phyloP scores from a whole-genome alignment of 2,888 invertebrate species.

The Latrodectus elegans region DNA sequence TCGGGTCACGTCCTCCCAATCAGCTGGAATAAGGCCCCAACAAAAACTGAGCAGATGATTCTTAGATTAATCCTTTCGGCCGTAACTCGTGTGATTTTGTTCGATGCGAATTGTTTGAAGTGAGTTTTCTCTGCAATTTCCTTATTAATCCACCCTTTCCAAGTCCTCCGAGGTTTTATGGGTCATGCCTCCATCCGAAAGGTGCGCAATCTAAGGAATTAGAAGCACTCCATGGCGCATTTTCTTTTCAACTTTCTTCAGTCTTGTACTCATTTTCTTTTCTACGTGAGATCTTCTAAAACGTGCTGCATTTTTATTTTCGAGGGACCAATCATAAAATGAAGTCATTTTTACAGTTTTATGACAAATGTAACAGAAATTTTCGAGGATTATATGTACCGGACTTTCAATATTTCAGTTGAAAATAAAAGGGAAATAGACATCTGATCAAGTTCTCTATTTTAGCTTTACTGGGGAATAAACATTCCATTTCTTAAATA shows the following conservation, averaged over 20 bases:
- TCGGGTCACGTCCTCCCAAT: no score
- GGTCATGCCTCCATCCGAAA: not conserved
- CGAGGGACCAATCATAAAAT: no score
- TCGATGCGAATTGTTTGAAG: not conserved
- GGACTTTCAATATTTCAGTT: no score
- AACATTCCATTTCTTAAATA: no score
- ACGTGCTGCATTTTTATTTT: no score
- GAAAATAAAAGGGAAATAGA: no score
- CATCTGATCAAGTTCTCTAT: no score
- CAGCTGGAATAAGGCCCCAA: not conserved
- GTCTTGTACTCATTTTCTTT: not conserved
- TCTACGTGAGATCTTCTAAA: no score
- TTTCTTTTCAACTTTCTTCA: not conserved
- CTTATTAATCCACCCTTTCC: not conserved
- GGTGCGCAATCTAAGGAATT: not conserved
- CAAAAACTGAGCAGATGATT: slow-evolving; percentile 28
- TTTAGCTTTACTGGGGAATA: no score
- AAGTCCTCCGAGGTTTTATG: not conserved
- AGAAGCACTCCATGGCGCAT: not conserved
- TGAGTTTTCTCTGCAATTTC: not conserved
- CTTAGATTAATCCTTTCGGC: slow-evolving; percentile 39
- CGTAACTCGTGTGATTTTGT: slow-evolving; percentile 7
- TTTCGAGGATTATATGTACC: no score
- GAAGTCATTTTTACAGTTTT: no score
- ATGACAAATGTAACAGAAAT: no score